Percentiles rank a stretch among this genome's conserved stretches.
These are phyloP conservation scores for Charaxes varanes DNA, from an alignment of 1,140 invertebrate species.

Conservation along the genomic window DNA sequence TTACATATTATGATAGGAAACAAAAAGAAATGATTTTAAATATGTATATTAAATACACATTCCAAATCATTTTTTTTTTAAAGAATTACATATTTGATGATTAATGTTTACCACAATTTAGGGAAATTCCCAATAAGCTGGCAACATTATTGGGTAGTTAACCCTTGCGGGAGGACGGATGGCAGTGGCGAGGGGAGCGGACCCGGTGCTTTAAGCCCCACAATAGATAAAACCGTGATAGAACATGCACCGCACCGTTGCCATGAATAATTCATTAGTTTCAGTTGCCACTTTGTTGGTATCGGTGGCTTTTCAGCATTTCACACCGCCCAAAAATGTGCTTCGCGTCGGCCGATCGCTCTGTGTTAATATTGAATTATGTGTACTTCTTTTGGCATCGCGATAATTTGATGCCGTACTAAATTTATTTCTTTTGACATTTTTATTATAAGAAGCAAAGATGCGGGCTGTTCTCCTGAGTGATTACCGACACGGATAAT, in stretches of 20 bases:
- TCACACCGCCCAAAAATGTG: slow-evolving; percentile 68
- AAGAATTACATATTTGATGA: too few relatives aligned
- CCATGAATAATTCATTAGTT: slow-evolving; percentile 73
- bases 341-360: slow-evolving; percentile 48
- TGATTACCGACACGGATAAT: too few relatives aligned
- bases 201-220: slow-evolving; percentile 47
- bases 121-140: too few relatives aligned
- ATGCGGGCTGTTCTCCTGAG: too few relatives aligned
- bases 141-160: too few relatives aligned
- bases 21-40: too few relatives aligned
- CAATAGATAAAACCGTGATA: slow-evolving; percentile 74
- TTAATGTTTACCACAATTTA: too few relatives aligned
- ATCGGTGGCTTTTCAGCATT: slow-evolving; percentile 70
- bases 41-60: too few relatives aligned
- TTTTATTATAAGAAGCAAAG: too few relatives aligned
- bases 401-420: slow-evolving; percentile 11
- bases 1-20: too few relatives aligned
- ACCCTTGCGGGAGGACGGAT: slow-evolving; percentile 50
- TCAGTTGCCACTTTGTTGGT: slow-evolving; percentile 72
- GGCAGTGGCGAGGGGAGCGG: slow-evolving; percentile 29
- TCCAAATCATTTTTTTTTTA: too few relatives aligned
- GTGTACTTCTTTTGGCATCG: slow-evolving; percentile 21
- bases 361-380: slow-evolving; percentile 59
- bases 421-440: slow-evolving; percentile 14
- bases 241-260: slow-evolving; percentile 70